Conservation (phyloP, 2,888 invertebrate genomes). For the Halictus quadricinctus region DNA sequence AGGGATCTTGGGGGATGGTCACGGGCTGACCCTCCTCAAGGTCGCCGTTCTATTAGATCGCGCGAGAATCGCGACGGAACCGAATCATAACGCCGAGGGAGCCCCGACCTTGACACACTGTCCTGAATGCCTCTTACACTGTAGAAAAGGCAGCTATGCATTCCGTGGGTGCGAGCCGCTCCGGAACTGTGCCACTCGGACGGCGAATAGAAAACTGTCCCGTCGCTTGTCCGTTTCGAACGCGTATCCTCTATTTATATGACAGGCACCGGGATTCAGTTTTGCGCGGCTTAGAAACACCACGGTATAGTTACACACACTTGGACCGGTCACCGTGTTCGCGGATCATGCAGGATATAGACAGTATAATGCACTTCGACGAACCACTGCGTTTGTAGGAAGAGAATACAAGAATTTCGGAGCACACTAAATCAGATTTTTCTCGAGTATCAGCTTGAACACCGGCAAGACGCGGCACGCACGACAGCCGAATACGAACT, state of each 20-base stretch:
- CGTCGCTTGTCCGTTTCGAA: background rate
- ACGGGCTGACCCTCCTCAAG: background rate
- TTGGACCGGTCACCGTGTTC: background rate
- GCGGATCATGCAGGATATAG: background rate
- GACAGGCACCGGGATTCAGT: background rate
- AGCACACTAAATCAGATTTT: background rate
- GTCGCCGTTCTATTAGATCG: constrained; percentile 46
- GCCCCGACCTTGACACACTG: constrained; percentile 69
- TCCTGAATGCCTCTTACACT: constrained; percentile 55
- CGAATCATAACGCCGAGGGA: constrained; percentile 30
- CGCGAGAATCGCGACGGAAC: constrained; percentile 34
- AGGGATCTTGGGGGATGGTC: constrained; percentile 28
- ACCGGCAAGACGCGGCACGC: constrained; percentile 48
- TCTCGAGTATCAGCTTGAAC: background rate
- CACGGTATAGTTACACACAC: background rate
- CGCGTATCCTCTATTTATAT: background rate
- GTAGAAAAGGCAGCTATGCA: constrained; percentile 27
- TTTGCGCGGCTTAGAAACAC: background rate
- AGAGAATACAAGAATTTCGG: background rate
- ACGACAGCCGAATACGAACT: constrained; percentile 73
- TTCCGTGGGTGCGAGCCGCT: background rate
- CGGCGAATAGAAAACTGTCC: background rate
- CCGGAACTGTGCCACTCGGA: background rate
- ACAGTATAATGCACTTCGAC: background rate
- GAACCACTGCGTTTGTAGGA: background rate